Conservation (phyloP, 2,797 vertebrate species). For the Glossophaga mutica region DNA sequence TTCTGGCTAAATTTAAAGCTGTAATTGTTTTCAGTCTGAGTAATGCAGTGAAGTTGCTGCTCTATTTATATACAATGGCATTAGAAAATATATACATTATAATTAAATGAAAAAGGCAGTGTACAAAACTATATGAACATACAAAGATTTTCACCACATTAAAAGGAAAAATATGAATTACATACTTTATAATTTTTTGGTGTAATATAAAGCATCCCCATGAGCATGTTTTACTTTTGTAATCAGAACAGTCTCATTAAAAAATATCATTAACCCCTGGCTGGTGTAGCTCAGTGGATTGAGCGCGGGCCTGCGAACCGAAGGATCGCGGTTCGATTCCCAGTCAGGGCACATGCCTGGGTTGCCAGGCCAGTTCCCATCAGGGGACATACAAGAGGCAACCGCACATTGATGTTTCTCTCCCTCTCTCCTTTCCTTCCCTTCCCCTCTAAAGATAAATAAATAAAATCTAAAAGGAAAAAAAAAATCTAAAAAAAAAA, state of each 20-base stretch:
- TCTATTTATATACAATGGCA: conserved; percentile 22
- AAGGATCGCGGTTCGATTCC: too few relatives aligned
- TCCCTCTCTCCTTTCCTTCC: too few relatives aligned
- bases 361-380: too few relatives aligned
- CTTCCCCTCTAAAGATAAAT: too few relatives aligned
- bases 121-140: neutral
- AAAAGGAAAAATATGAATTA: conserved; percentile 6
- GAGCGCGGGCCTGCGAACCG: too few relatives aligned
- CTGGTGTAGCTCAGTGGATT: too few relatives aligned
- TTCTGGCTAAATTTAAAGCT: conserved; percentile 26
- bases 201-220: neutral
- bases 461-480: too few relatives aligned
- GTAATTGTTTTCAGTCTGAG: conserved; percentile 20
- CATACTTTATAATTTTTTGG: neutral
- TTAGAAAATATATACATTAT: neutral
- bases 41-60: neutral
- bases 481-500: too few relatives aligned
- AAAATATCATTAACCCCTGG: neutral
- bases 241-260: neutral
- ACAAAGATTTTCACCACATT: neutral
- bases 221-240: conserved; percentile 9
- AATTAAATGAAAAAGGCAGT: neutral
- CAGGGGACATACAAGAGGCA: too few relatives aligned
- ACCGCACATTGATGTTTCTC: too few relatives aligned
- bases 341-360: too few relatives aligned